Percentiles rank a stretch among this genome's conserved stretches.
These are phyloP conservation scores for Euzetes globulus DNA, from an alignment of 2,888 invertebrate genomes.

Conservation along the genomic window DNA sequence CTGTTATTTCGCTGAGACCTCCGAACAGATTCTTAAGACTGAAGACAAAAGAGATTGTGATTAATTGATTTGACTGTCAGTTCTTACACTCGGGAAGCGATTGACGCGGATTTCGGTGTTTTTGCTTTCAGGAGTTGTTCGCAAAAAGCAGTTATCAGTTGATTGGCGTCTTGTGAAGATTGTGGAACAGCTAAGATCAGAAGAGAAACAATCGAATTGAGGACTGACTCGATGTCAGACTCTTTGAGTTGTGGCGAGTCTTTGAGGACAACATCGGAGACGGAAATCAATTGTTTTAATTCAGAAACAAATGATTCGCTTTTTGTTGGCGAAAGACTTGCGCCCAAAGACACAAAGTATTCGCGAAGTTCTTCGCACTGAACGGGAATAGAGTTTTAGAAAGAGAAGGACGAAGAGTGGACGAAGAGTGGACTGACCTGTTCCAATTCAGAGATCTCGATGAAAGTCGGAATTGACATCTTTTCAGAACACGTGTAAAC, in stretches of 20 bases:
- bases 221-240: slow-evolving; percentile 63
- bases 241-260: slow-evolving; percentile 61
- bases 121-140: slow-evolving; percentile 84
- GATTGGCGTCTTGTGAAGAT: slow-evolving; percentile 68
- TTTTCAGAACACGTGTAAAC: background rate
- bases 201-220: slow-evolving; percentile 85
- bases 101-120: slow-evolving; percentile 66
- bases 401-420: background rate
- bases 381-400: slow-evolving; percentile 34
- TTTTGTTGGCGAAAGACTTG: slow-evolving; percentile 67
- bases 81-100: slow-evolving; percentile 74
- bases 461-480: slow-evolving; percentile 32
- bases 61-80: background rate
- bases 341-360: slow-evolving; percentile 86
- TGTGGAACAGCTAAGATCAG: slow-evolving; percentile 75
- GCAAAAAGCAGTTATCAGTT: slow-evolving; percentile 79
- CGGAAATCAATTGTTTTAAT: slow-evolving; percentile 80
- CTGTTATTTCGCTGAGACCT: slow-evolving; percentile 73
- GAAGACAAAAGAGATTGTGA: background rate
- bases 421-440: background rate
- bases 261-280: slow-evolving; percentile 84
- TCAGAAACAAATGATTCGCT: slow-evolving; percentile 51
- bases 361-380: slow-evolving; percentile 64
- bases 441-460: slow-evolving; percentile 29
- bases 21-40: slow-evolving; percentile 78